A percentile compares a stretch with the other conserved stretches of the same genome.
phyloP scores from a whole-genome alignment of 2,113 vertebrate genomes.

The Channa maculata region DNA sequence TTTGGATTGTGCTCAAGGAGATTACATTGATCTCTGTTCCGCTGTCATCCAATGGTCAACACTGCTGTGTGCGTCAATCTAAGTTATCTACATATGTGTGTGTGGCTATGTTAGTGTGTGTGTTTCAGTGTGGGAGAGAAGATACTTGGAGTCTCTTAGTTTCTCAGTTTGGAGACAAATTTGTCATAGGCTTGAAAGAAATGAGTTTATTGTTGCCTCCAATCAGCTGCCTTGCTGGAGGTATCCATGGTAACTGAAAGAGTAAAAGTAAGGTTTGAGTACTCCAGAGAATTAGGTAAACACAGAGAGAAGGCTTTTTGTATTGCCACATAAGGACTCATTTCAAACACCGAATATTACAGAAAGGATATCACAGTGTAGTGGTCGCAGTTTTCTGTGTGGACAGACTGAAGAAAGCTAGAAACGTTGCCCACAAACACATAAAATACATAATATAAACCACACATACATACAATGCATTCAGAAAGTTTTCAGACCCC shows the following conservation, averaged over 20 bases:
- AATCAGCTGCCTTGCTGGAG: conserved; percentile 70
- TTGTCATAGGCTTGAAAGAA: conserved; percentile 67
- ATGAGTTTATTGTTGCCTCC: conserved; percentile 69
- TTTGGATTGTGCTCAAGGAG: conserved; percentile 72
- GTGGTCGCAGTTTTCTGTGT: conserved; percentile 20
- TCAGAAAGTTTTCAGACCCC: conserved; percentile 4
- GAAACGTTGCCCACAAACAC: conserved; percentile 8
- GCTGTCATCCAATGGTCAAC: conserved; percentile 51
- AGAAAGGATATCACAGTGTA: conserved; percentile 61
- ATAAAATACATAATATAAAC: conserved; percentile 27
- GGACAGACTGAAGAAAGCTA: conserved; percentile 28
- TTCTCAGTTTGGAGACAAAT: conserved; percentile 64
- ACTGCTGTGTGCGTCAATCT: not conserved
- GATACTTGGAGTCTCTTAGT: conserved; percentile 28
- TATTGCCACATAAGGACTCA: conserved; percentile 64
- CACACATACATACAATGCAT: no score
- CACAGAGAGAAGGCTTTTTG: conserved; percentile 65
- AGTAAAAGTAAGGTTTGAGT: conserved; percentile 78
- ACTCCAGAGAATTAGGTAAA: conserved; percentile 75
- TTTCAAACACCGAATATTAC: conserved; percentile 59
- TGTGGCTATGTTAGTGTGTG: not conserved
- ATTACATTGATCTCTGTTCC: conserved; percentile 70
- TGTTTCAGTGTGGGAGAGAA: conserved; percentile 25
- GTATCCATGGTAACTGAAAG: conserved; percentile 82
- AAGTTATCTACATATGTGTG: conserved; percentile 23